phyloP scores from a whole-genome alignment of 1,140 invertebrate genomes.

The Pseudomyrmex pallidus region DNA sequence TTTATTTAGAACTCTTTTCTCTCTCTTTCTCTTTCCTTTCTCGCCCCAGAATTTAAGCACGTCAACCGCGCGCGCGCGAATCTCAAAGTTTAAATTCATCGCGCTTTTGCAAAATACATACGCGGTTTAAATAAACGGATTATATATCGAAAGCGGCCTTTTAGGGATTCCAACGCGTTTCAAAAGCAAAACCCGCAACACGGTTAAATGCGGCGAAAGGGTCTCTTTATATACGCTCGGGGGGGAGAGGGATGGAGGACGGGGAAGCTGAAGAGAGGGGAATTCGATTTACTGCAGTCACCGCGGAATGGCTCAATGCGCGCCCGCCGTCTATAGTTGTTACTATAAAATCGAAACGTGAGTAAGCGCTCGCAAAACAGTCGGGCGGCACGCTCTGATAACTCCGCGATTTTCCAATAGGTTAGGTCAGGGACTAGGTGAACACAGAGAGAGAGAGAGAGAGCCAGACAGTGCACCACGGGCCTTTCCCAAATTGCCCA shows the following conservation, averaged over 20 bases:
- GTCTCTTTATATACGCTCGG: not conserved
- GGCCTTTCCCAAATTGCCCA: constrained; percentile 43
- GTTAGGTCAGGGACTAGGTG: constrained; percentile 49
- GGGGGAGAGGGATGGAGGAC: not conserved
- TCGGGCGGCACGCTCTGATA: constrained; percentile 62
- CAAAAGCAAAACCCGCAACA: constrained; percentile 45
- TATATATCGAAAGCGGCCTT: constrained; percentile 31
- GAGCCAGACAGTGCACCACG: not conserved
- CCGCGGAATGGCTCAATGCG: constrained; percentile 16
- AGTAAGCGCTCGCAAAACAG: constrained; percentile 59
- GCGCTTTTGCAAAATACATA: constrained; percentile 38
- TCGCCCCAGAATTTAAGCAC: not conserved
- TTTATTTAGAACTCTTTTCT: constrained; percentile 16
- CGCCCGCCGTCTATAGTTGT: constrained; percentile 29
- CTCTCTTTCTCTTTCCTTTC: too few relatives aligned
- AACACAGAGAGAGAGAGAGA: not conserved
- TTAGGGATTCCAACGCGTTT: constrained; percentile 38
- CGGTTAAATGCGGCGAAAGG: constrained; percentile 40
- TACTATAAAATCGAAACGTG: constrained; percentile 62
- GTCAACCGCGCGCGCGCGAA: not conserved
- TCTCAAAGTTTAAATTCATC: constrained; percentile 54
- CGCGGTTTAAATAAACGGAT: constrained; percentile 49
- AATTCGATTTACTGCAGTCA: constrained; percentile 52
- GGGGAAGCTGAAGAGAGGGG: not conserved
- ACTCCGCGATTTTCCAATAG: constrained; percentile 59